Conservation (phyloP, 2,113 vertebrate species). For the Electrona antarctica region DNA sequence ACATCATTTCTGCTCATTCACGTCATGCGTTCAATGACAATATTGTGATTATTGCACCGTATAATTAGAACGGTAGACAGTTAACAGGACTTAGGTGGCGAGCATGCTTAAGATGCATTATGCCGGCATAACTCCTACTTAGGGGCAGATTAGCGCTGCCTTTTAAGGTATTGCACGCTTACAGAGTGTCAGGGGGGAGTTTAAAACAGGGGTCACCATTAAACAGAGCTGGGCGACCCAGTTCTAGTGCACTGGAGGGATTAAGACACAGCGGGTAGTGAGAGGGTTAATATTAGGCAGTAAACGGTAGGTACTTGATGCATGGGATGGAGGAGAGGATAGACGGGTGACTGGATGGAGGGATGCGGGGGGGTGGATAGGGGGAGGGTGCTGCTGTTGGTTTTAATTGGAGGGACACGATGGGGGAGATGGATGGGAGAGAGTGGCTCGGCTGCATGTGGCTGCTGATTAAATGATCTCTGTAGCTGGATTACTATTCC, state of each 20-base stretch:
- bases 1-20: conserved; percentile 51
- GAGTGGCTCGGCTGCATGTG: conserved; percentile 53
- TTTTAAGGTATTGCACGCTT: conserved; percentile 47
- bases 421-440: conserved; percentile 36
- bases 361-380: background rate
- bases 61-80: conserved; percentile 37
- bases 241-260: conserved; percentile 57
- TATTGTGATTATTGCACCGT: background rate
- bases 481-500: conserved; percentile 79
- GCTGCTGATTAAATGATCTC: conserved; percentile 80
- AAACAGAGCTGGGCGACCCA: conserved; percentile 55
- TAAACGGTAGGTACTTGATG: conserved; percentile 55
- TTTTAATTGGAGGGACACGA: conserved; percentile 63
- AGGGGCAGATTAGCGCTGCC: conserved; percentile 60
- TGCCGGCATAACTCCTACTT: conserved; percentile 46
- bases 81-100: conserved; percentile 26
- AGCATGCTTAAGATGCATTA: conserved; percentile 47
- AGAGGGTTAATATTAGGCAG: conserved; percentile 71
- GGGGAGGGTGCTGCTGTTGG: conserved; percentile 31
- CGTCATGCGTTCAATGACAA: background rate
- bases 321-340: conserved; percentile 16
- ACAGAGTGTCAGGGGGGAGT: conserved; percentile 36
- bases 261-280: conserved; percentile 57
- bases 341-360: background rate
- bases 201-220: conserved; percentile 65